These are phyloP conservation scores for Pomatostomus ruficeps DNA, from an alignment of 2,113 vertebrate species.

Conservation along the genomic window DNA sequence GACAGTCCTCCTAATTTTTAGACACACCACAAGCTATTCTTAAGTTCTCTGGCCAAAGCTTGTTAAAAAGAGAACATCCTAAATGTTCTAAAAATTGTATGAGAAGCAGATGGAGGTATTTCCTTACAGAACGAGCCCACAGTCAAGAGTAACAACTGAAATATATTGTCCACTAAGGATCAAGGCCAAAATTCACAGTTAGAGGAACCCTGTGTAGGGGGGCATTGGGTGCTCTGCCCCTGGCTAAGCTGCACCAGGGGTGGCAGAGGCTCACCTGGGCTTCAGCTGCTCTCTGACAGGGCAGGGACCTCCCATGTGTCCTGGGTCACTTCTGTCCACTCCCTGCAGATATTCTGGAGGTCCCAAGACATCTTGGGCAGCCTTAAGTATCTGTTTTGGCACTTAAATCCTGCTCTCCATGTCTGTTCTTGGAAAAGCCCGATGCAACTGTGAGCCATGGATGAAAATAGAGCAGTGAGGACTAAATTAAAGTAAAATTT, in stretches of 20 bases:
- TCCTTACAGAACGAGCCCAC: background rate
- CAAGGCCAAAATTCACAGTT: background rate
- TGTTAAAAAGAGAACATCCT: constrained; percentile 15
- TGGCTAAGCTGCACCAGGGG: background rate
- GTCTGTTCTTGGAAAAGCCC: background rate
- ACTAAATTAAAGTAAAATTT: constrained; percentile 15
- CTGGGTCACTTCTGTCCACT: background rate
- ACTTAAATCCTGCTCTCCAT: background rate
- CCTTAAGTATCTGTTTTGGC: background rate
- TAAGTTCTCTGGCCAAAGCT: background rate
- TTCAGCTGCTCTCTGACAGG: background rate
- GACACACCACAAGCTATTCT: background rate
- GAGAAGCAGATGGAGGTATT: constrained; percentile 14
- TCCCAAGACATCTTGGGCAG: background rate
- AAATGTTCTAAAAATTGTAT: background rate
- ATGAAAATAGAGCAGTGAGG: constrained; percentile 7
- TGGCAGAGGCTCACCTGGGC: background rate
- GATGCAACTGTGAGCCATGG: background rate
- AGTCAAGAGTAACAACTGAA: background rate
- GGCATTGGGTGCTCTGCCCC: background rate
- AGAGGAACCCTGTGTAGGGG: background rate
- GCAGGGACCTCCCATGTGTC: background rate
- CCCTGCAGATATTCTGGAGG: background rate
- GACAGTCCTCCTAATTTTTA: background rate
- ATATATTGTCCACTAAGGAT: background rate